Evolutionary conservation across 2,888 invertebrate species (phyloP).

Genomic region (Trichopria drosophilae): DNA sequence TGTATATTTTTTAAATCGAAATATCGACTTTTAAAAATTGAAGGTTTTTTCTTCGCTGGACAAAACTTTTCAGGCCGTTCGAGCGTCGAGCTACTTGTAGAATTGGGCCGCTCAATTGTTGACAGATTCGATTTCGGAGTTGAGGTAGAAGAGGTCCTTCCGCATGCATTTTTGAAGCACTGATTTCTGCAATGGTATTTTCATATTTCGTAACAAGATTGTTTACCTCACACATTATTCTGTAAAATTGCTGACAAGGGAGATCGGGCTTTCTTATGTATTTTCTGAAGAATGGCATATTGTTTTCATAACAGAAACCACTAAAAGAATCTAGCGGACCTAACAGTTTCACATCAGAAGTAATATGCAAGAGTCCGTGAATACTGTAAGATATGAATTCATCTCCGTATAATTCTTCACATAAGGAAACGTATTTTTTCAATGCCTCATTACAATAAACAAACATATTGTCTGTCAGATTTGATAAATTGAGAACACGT

Average conservation of each 20-base stretch:
- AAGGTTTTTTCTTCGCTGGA: no score
- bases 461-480: no score
- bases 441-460: no score
- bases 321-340: slow-evolving; percentile 19
- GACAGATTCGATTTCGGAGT: neutral
- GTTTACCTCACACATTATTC: neutral
- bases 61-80: no score
- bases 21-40: no score
- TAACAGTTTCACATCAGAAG: slow-evolving; percentile 29
- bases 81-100: no score
- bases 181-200: no score
- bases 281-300: neutral
- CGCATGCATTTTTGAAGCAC: neutral
- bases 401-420: no score
- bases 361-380: slow-evolving; percentile 37
- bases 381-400: neutral
- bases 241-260: neutral
- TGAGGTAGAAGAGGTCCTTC: neutral
- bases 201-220: neutral
- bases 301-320: neutral
- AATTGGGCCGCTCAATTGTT: neutral
- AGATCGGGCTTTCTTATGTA: neutral
- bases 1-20: no score
- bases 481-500: neutral
- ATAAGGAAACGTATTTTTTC: no score